Evolutionary conservation across 2,113 vertebrate genomes (phyloP).

Genomic region (Alces alces): DNA sequence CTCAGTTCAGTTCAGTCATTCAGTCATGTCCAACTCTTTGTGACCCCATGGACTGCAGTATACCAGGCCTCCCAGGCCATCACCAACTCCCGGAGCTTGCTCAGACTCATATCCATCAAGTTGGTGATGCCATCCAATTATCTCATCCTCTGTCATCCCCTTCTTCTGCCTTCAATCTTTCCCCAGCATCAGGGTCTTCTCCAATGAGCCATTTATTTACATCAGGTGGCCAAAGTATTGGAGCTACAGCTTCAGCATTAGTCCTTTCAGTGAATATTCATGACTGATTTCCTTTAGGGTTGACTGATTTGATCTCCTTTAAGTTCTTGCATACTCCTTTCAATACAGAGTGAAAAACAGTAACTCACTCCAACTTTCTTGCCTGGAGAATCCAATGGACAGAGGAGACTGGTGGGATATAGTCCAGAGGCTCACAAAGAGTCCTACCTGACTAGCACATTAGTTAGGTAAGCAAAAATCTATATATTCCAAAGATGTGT

Average conservation of each 20-base stretch:
- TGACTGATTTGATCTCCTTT: not conserved
- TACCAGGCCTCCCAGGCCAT: not conserved
- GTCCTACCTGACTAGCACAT: not conserved
- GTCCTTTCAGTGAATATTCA: not conserved
- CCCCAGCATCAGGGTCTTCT: not conserved
- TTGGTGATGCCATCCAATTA: not conserved
- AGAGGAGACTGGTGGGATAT: not conserved
- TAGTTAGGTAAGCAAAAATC: not conserved
- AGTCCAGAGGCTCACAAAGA: not conserved
- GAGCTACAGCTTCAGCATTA: not conserved
- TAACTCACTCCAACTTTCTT: not conserved
- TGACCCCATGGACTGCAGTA: not conserved
- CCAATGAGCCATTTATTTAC: not conserved
- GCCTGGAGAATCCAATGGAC: not conserved
- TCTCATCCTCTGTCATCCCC: not conserved
- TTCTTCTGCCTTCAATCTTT: not conserved
- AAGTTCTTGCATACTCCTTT: not conserved
- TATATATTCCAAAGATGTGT: not conserved
- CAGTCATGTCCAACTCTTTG: not conserved
- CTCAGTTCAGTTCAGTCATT: not conserved
- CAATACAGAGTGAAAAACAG: not conserved
- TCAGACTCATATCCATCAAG: not conserved
- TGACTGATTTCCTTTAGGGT: not conserved
- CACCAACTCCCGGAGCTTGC: not conserved
- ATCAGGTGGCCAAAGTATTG: not conserved